Evolutionary conservation across 2,113 vertebrate genomes (phyloP).

Genomic region (Anolis carolinensis): DNA sequence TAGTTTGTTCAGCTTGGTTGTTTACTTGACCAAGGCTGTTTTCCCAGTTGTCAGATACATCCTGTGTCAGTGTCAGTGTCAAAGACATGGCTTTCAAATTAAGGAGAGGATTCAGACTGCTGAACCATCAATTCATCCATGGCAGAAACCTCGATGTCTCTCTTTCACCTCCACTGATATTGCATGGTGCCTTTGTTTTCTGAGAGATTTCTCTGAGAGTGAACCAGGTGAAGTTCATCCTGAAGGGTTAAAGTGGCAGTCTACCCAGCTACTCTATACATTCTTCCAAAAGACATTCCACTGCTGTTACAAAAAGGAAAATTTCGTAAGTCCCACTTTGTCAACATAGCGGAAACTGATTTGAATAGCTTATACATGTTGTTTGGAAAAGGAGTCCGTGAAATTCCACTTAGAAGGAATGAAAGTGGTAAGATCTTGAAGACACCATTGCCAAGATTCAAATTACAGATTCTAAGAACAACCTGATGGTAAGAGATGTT

Average conservation of each 20-base stretch:
- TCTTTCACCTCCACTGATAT: not conserved
- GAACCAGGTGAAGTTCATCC: not conserved
- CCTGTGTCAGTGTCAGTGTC: not conserved
- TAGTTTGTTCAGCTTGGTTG: not conserved
- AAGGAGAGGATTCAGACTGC: not conserved
- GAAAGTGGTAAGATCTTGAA: too few relatives aligned
- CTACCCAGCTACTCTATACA: not conserved
- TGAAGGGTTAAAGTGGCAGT: not conserved
- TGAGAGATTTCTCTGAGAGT: not conserved
- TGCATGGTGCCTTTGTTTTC: not conserved
- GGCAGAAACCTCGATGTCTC: not conserved
- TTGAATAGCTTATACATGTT: not conserved
- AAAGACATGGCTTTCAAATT: not conserved
- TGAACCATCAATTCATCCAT: not conserved
- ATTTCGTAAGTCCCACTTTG: too few relatives aligned
- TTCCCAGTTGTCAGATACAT: not conserved
- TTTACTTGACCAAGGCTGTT: not conserved
- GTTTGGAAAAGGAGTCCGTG: not conserved
- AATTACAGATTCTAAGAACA: too few relatives aligned
- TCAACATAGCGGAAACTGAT: too few relatives aligned
- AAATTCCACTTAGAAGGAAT: not conserved
- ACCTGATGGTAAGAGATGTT: too few relatives aligned
- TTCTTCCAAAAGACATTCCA: not conserved
- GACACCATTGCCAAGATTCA: too few relatives aligned
- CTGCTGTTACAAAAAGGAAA: not conserved